phyloP scores from a whole-genome alignment of 2,797 vertebrate genomes.

The Delichon dasypus region DNA sequence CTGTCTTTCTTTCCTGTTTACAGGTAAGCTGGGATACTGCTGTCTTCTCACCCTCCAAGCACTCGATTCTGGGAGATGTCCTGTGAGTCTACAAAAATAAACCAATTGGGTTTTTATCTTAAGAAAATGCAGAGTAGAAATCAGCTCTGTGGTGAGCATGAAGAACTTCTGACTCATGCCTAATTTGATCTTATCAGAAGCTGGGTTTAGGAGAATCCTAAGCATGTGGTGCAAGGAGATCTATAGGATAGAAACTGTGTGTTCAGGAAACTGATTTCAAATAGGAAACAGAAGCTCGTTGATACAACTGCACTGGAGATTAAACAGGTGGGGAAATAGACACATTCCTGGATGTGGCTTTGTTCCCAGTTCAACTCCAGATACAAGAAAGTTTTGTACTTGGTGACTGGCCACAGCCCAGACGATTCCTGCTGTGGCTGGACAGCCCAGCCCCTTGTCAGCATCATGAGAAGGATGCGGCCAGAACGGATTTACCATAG shows the following conservation, averaged over 20 bases:
- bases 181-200: neutral
- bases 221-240: neutral
- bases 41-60: neutral
- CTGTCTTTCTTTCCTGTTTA: neutral
- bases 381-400: neutral
- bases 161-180: neutral
- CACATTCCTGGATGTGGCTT: neutral
- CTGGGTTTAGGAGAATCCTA: neutral
- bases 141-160: neutral
- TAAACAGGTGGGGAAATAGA: neutral
- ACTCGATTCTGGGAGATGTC: accelerated
- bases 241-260: neutral
- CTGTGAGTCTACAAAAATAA: neutral
- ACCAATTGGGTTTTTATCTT: neutral
- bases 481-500: accelerated
- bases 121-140: neutral
- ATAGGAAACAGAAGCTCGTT: neutral
- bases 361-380: neutral
- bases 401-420: neutral
- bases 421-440: neutral
- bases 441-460: neutral
- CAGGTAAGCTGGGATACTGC: neutral
- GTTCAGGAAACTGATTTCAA: neutral
- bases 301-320: neutral
- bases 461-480: neutral